phyloP scores from a whole-genome alignment of 2,113 vertebrate species.

The Rhynchomys soricoides region DNA sequence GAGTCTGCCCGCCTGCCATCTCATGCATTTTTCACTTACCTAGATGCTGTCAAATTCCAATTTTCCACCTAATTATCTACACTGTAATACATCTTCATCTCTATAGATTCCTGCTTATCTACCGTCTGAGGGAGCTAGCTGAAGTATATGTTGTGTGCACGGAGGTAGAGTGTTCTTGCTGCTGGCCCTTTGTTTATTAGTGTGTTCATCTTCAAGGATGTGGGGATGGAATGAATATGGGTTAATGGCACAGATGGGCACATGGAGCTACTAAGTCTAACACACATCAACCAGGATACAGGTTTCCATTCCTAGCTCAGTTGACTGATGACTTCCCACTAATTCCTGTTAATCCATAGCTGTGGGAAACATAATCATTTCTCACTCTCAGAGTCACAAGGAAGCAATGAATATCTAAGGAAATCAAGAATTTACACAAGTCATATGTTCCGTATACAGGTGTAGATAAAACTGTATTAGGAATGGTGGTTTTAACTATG shows the following conservation, averaged over 20 bases:
- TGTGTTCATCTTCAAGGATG: neutral
- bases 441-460: neutral
- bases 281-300: neutral
- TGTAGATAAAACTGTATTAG: neutral
- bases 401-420: neutral
- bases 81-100: neutral
- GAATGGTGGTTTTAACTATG: neutral
- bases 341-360: neutral
- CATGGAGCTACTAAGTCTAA: neutral
- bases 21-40: neutral
- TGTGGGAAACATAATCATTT: neutral
- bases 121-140: rapidly evolving
- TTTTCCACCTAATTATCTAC: neutral
- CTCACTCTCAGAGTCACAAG: neutral
- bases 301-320: neutral
- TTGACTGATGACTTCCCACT: neutral
- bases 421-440: neutral
- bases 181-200: neutral
- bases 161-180: neutral
- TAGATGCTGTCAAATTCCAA: neutral
- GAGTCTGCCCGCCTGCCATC: neutral
- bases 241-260: neutral
- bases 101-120: neutral
- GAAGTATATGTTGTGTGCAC: neutral
- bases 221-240: neutral